Conservation (phyloP, 92 coral and sea anemone species). For the Parazoanthus darwini region DNA sequence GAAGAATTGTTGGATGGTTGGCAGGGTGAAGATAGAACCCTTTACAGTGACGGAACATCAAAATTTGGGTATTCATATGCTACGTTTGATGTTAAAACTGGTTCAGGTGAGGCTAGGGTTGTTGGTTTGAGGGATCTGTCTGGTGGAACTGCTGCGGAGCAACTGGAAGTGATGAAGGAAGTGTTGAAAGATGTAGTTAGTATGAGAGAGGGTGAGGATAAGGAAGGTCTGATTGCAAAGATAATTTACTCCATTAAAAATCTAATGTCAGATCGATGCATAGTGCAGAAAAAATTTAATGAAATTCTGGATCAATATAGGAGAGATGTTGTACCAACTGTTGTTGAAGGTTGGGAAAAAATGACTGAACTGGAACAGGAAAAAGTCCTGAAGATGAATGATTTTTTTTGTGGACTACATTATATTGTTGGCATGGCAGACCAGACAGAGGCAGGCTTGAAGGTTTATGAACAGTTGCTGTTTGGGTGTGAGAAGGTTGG, state of each 20-base stretch:
- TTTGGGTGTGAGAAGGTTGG: slow-evolving; percentile 41
- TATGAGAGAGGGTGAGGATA: slow-evolving; percentile 7
- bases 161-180: slow-evolving; percentile 38
- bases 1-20: neutral
- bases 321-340: slow-evolving; percentile 23
- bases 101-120: neutral
- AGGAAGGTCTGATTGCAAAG: neutral
- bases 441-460: slow-evolving; percentile 41
- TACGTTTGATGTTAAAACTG: neutral
- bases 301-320: slow-evolving; percentile 10
- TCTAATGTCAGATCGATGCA: slow-evolving; percentile 25
- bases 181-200: slow-evolving; percentile 32
- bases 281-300: slow-evolving; percentile 39
- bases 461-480: slow-evolving; percentile 44
- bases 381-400: slow-evolving; percentile 29
- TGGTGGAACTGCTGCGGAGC: slow-evolving; percentile 41
- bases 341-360: slow-evolving; percentile 25
- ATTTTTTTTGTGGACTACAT: slow-evolving; percentile 30
- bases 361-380: slow-evolving; percentile 4
- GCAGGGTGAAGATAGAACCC: neutral
- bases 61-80: neutral
- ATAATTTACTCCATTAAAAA: slow-evolving; percentile 14
- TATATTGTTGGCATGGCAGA: slow-evolving; percentile 41
- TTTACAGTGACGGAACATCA: neutral
- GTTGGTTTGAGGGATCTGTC: slow-evolving; percentile 6